Base-by-base conservation (phyloP, 2,113 vertebrate genomes). In the Macrotus californicus region DNA sequence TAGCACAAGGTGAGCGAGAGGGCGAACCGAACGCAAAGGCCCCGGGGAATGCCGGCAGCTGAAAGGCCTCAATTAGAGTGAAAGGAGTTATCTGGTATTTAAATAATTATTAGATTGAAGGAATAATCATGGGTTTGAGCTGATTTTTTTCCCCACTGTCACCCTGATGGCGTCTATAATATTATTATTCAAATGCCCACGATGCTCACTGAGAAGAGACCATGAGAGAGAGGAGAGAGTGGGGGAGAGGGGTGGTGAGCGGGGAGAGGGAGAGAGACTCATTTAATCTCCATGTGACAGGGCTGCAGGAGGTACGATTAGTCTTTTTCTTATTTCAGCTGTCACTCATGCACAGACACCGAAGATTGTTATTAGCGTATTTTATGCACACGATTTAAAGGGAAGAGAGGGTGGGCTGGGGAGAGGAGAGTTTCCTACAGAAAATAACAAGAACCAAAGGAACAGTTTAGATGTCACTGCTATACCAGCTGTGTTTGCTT, bases 61-160 rank as follows among this genome's bases (percentile, higher is more conserved):
- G 98, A 98, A 98, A 98, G 98, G 98, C 98, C 98, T 98, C 98
- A 98, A 98, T 99, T 98, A 98, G 97, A 97, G 92, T 98, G 97
- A 97, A 98, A 98, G 98, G 97, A 98, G 98, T 98, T 98, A 99
- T 99, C 98, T 98, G 97, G 97, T 98, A 98, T 98, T 99, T 98
- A 98, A 99, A 98, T 98, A 98, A 99, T 98, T 98, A 98, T 98
- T 98, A 97, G 98, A 98, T 98, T 98, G 98, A 98, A 98, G 98
- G 97, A 98, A 97, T 99, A 98, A 99, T 99, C 98, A 98, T 94
- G 98, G 98, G 98, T 98, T 98, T 98, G 98, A 98, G 98, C 97
- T 88, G 95, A 98, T 98, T 98, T 98, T 96, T 96, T 98, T 96
- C 96, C 97, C 97, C 97, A 98, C 98, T 98, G 98, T 98, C 98